Conservation (phyloP, 2,113 vertebrate genomes). For the Hyperoodon ampullatus region DNA sequence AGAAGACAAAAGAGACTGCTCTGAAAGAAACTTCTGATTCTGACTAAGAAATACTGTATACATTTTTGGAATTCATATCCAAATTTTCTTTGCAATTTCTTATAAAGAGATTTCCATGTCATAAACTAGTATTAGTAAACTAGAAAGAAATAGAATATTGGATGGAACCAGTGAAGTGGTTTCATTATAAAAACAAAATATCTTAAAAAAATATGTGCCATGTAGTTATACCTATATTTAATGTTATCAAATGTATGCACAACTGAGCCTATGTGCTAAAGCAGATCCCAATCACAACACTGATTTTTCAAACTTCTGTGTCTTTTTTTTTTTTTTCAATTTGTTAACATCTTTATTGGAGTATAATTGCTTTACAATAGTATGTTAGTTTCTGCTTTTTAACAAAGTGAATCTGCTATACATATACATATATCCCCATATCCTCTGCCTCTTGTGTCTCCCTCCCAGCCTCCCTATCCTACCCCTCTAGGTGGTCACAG, state of each 20-base stretch:
- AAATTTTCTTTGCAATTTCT: neutral
- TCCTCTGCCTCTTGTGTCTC: too few relatives aligned
- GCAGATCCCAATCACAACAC: neutral
- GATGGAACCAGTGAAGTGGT: neutral
- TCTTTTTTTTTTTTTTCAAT: neutral
- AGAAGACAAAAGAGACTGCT: neutral
- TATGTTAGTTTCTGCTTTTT: too few relatives aligned
- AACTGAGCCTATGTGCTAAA: neutral
- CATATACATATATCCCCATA: too few relatives aligned
- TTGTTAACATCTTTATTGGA: too few relatives aligned
- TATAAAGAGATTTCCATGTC: neutral
- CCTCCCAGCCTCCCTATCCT: too few relatives aligned
- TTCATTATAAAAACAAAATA: neutral
- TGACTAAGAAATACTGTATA: neutral
- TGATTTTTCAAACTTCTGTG: neutral
- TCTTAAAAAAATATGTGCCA: neutral
- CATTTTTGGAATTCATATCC: neutral
- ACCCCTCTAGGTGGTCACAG: too few relatives aligned
- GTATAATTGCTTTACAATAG: too few relatives aligned
- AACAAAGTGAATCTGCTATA: too few relatives aligned
- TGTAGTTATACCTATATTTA: neutral
- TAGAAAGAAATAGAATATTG: neutral
- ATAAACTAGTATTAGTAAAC: neutral
- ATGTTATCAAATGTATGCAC: neutral
- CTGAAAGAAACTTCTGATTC: neutral